Conservation (phyloP, 2,797 vertebrate genomes). For the Nyctalus aviator region DNA sequence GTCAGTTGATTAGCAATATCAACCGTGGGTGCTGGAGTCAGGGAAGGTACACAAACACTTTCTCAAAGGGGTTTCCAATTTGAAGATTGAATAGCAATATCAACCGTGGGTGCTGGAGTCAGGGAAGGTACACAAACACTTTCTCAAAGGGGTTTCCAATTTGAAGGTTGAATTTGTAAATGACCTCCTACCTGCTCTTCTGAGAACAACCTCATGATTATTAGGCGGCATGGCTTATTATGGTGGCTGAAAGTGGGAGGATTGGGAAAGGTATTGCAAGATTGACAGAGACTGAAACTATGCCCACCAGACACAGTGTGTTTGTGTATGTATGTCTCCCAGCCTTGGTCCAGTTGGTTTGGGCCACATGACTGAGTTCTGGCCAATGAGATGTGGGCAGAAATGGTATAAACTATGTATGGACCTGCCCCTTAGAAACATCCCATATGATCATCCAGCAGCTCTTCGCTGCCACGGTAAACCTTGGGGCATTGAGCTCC, state of each 20-base stretch:
- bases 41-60: background rate
- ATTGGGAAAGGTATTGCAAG: background rate
- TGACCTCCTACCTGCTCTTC: background rate
- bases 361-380: background rate
- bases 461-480: background rate
- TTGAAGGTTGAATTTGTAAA: constrained; percentile 41
- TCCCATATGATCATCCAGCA: background rate
- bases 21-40: background rate
- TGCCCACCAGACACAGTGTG: background rate
- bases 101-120: background rate
- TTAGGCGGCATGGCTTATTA: background rate
- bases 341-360: background rate
- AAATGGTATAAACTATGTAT: background rate
- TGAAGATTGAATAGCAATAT: background rate
- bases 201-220: background rate
- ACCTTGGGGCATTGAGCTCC: background rate
- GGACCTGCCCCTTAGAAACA: background rate
- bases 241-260: background rate
- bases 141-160: background rate
- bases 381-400: background rate
- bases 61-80: background rate
- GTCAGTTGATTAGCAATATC: background rate
- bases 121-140: background rate
- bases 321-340: background rate
- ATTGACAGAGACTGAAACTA: background rate